These are phyloP conservation scores for Eurytemora carolleeae DNA, from an alignment of 1,140 invertebrate species.

Conservation along the genomic window DNA sequence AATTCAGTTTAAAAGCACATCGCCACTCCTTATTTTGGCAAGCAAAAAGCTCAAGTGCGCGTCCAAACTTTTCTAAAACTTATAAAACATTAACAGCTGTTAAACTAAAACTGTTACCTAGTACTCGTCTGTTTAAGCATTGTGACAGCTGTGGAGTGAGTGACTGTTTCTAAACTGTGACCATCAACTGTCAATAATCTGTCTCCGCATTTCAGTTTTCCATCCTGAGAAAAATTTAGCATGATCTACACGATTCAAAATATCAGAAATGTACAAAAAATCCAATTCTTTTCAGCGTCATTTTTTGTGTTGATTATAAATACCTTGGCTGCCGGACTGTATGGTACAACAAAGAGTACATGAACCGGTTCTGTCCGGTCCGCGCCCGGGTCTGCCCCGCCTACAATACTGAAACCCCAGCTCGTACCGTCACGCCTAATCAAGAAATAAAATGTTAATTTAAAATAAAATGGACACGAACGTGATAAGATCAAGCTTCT, in stretches of 20 bases:
- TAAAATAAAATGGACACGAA: too few relatives aligned
- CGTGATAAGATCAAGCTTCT: too few relatives aligned
- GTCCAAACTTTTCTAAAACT: not conserved
- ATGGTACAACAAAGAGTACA: slow-evolving; percentile 31
- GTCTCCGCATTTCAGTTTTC: slow-evolving; percentile 29
- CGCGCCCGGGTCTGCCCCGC: slow-evolving; percentile 28
- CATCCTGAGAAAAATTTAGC: slow-evolving; percentile 19
- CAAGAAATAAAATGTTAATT: not conserved
- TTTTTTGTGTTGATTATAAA: not conserved
- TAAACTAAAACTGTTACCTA: not conserved
- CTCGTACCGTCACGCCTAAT: slow-evolving; percentile 21
- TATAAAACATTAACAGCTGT: not conserved
- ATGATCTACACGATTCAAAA: not conserved
- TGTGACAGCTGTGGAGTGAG: slow-evolving; percentile 29
- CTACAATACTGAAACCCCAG: slow-evolving; percentile 33
- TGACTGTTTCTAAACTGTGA: slow-evolving; percentile 26
- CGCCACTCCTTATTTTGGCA: not conserved
- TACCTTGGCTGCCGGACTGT: slow-evolving; percentile 29
- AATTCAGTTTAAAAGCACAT: not conserved
- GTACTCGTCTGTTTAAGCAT: slow-evolving; percentile 28
- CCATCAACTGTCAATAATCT: slow-evolving; percentile 32
- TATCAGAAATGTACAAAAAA: not conserved
- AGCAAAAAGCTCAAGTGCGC: not conserved
- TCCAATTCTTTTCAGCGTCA: not conserved
- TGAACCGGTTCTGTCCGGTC: slow-evolving; percentile 28